phyloP scores from a whole-genome alignment of 2,113 vertebrate species.

The Coregonus clupeaformis region DNA sequence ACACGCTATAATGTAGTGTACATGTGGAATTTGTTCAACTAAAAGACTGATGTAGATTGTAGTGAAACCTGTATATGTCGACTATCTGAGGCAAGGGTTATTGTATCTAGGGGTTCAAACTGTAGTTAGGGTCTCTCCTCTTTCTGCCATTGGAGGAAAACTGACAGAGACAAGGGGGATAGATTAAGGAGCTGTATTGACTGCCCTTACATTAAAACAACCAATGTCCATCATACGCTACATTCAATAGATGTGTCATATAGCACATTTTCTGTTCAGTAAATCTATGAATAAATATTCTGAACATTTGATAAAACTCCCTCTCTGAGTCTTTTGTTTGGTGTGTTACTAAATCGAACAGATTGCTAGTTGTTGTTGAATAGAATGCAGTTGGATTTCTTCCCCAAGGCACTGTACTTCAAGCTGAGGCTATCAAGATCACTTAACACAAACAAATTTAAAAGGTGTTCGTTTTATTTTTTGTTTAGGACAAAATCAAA shows the following conservation, averaged over 20 bases:
- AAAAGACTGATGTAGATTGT: neutral
- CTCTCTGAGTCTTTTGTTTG: neutral
- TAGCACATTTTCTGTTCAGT: neutral
- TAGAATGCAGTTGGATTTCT: too few relatives aligned
- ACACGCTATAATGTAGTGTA: neutral
- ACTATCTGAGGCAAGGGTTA: neutral
- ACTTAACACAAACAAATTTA: neutral
- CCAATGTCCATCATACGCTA: neutral
- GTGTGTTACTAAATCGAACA: neutral
- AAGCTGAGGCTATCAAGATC: neutral
- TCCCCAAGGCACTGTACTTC: neutral
- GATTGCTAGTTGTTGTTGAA: neutral
- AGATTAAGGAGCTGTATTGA: neutral
- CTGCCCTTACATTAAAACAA: neutral
- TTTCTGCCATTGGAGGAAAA: neutral
- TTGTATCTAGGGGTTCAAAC: neutral
- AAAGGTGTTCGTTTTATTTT: slow-evolving; percentile 31
- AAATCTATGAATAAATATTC: slow-evolving; percentile 39
- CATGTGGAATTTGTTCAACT: neutral
- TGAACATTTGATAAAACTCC: slow-evolving; percentile 33
- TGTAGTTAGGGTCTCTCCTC: neutral
- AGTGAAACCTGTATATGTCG: neutral
- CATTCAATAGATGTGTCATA: neutral
- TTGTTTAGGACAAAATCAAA: slow-evolving; percentile 47
- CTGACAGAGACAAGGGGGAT: neutral